Evolutionary conservation across 1,140 invertebrate genomes (phyloP), one percentile per base, ranked within the genome.

Genomic region (Platyscapa corneri): DNA sequence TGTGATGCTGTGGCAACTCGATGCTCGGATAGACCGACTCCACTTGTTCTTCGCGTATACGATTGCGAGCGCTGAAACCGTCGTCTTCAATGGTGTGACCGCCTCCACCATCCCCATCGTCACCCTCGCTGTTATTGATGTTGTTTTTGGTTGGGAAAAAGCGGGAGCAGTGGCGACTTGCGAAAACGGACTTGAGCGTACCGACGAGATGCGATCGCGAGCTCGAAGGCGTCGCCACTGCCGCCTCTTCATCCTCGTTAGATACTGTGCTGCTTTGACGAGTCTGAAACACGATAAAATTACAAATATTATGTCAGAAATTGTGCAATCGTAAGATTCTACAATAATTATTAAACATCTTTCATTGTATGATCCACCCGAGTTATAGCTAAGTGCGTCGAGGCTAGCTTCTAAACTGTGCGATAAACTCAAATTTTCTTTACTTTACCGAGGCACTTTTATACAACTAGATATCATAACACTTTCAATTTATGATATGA

Each of bases 241-340:
- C 86, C 65, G 85, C 88, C 84, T 90, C 89, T 82, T 88, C 90
- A 34, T 90, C 90, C 65, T 90, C 91, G 83, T 88, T 91, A 20
- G 89, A 88, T 46, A 88, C 88, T 78, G 90, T 90, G 82, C 90
- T 91, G 87, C 89, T 92, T 88, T 92, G 92, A 70, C 92, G 91
- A 70, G 93, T 93, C 93, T 93, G 88, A 67, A 90, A 80, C 6
- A 0, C 16, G n/a, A 10, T 12, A 67, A 67, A 14, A 60, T 72
- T 39, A 20, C 23, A n/a, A n/a, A n/a, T n/a, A n/a, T n/a, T 70
- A 34, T 32, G 65, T 53, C 49, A 16, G 18, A 46, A 5, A 46
- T 46, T 46, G 42, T 46, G 5, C 12, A 12, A 5, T 46, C 42
- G 5, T 46, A 7, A 46, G 12, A 46, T 46, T 46, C 12, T 46